phyloP scores from a whole-genome alignment of 2,113 vertebrate genomes.

The Ictidomys tridecemlineatus region DNA sequence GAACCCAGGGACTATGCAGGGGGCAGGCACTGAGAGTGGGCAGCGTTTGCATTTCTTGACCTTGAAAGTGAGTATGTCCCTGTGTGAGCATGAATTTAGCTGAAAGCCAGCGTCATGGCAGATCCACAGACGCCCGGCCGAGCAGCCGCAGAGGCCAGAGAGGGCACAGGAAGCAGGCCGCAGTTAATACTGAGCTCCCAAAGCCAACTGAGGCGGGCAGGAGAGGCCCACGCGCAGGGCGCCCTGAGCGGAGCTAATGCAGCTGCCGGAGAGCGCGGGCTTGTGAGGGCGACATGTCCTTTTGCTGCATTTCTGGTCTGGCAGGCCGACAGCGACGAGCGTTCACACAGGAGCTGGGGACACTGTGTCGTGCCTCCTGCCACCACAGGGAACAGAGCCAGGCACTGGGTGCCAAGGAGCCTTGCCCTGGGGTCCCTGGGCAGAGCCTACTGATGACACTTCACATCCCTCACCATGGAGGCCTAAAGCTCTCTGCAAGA shows the following conservation, averaged over 20 bases:
- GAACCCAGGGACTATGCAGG: fast-evolving
- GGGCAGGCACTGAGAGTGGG: background rate
- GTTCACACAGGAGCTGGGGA: background rate
- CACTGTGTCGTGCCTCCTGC: fast-evolving
- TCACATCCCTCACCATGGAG: background rate
- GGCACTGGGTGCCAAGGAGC: background rate
- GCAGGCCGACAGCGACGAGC: background rate
- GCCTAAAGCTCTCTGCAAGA: background rate
- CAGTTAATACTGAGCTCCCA: background rate
- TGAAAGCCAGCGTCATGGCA: background rate
- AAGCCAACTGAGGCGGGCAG: background rate
- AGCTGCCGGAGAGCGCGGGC: background rate
- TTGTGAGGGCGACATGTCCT: background rate
- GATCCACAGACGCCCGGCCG: background rate
- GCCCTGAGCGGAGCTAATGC: background rate
- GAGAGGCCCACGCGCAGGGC: background rate
- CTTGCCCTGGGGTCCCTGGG: background rate
- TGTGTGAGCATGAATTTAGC: background rate
- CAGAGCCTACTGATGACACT: too few species aligned
- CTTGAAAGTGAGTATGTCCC: background rate
- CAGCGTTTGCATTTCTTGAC: background rate
- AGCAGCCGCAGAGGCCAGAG: background rate
- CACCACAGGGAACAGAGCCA: background rate
- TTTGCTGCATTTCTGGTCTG: background rate
- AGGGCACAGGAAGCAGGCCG: background rate